A percentile compares a stretch with the other conserved stretches of the same genome.
Conservation (phyloP, 2,888 invertebrate species). For the Euzetes globulus region DNA sequence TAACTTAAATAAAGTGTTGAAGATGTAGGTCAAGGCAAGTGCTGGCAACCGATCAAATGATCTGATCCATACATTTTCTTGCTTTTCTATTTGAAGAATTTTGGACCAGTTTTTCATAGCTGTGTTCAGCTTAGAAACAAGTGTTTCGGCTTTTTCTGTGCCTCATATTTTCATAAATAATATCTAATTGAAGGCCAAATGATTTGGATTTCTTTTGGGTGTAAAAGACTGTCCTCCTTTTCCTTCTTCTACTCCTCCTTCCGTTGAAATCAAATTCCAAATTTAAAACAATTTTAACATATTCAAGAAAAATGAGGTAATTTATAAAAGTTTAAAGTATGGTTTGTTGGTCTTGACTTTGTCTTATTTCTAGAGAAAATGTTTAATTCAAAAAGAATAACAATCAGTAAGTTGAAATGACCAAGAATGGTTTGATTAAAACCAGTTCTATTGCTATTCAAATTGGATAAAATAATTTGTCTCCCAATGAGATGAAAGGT, state of each 20-base stretch:
- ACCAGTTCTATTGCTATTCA: too few relatives aligned
- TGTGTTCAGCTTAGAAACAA: slow-evolving; percentile 1
- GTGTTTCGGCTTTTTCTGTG: background rate
- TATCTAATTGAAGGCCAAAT: slow-evolving; percentile 19
- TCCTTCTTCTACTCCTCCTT: background rate
- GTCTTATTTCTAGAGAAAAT: too few relatives aligned
- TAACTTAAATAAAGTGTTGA: background rate
- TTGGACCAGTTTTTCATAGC: slow-evolving; percentile 9
- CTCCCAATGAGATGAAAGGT: too few relatives aligned
- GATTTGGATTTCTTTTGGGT: background rate
- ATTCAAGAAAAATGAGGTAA: background rate
- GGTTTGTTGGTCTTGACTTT: background rate
- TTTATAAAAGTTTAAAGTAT: too few relatives aligned
- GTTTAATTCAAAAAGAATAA: too few relatives aligned
- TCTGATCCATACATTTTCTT: background rate
- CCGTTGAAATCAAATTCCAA: background rate
- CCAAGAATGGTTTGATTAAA: background rate
- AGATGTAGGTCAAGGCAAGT: slow-evolving; percentile 13
- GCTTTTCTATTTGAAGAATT: slow-evolving; percentile 4
- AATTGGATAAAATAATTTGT: too few relatives aligned
- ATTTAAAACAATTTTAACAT: background rate
- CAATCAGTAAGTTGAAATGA: background rate
- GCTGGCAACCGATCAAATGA: slow-evolving; percentile 3
- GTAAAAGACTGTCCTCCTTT: slow-evolving; percentile 10
- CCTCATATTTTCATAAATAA: slow-evolving; percentile 4